A percentile compares a stretch with the other conserved stretches of the same genome.
These are phyloP conservation scores for Todiramphus chloris DNA, from an alignment of 2,113 vertebrate genomes.

Conservation along the genomic window DNA sequence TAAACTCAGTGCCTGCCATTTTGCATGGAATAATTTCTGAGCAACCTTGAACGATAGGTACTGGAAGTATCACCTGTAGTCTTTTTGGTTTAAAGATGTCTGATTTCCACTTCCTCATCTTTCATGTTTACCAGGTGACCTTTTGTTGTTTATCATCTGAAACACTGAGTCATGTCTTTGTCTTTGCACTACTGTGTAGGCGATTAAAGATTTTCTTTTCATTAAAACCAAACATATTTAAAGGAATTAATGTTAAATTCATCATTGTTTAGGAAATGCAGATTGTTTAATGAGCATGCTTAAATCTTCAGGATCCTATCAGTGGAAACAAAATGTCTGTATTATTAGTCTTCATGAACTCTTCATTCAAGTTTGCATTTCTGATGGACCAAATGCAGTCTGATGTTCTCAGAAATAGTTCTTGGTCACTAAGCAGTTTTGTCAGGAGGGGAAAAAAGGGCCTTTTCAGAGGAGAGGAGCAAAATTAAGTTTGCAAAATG, in stretches of 20 bases:
- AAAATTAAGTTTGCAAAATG: neutral
- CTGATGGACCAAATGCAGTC: neutral
- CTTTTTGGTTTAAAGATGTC: neutral
- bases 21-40: neutral
- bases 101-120: neutral
- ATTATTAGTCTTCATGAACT: neutral
- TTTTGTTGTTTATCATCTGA: neutral
- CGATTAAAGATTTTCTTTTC: neutral
- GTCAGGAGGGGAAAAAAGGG: neutral
- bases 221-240: neutral
- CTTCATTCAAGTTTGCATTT: neutral
- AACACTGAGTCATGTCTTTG: neutral
- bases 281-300: neutral
- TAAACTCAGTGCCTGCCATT: neutral
- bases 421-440: neutral
- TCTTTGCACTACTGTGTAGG: neutral
- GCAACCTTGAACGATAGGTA: neutral
- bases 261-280: neutral
- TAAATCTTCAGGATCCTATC: neutral
- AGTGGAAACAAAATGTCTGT: neutral
- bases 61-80: neutral
- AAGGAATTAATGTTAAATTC: neutral
- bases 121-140: neutral
- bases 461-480: neutral
- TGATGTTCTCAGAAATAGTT: neutral